These are phyloP conservation scores for Platichthys flesus DNA, from an alignment of 2,113 vertebrate species.

Conservation along the genomic window DNA sequence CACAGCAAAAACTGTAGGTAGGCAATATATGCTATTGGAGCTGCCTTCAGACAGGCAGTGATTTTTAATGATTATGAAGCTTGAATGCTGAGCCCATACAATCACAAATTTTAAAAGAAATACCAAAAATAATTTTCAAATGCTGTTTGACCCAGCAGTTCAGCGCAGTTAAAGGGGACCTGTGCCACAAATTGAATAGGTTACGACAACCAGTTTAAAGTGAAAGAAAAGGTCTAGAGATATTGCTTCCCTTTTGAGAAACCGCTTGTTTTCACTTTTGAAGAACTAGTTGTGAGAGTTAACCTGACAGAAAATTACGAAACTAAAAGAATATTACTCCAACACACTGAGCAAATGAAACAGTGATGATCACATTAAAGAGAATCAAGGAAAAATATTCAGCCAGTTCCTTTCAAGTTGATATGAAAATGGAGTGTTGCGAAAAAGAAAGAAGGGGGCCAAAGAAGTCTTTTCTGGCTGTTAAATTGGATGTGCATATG, in stretches of 20 bases:
- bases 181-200: conserved; percentile 12
- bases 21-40: too few relatives aligned
- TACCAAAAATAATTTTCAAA: conserved; percentile 4
- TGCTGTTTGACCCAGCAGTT: neutral
- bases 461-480: conserved; percentile 83
- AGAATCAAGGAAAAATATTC: conserved; percentile 70
- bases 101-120: conserved; percentile 13
- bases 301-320: conserved; percentile 69
- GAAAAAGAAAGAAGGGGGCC: conserved; percentile 56
- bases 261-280: conserved; percentile 56
- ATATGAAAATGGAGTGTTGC: conserved; percentile 69
- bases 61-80: too few relatives aligned
- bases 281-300: conserved; percentile 59
- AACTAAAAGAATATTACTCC: conserved; percentile 63
- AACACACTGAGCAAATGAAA: conserved; percentile 53
- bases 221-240: conserved; percentile 1
- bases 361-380: conserved; percentile 66
- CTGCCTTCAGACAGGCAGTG: too few relatives aligned
- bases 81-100: conserved; percentile 4
- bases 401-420: conserved; percentile 69
- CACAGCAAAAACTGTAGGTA: too few relatives aligned
- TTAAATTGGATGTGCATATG: conserved; percentile 96
- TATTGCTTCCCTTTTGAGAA: conserved; percentile 38
- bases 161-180: conserved; percentile 4
- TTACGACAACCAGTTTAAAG: conserved; percentile 14